Conservation (phyloP, 2,113 vertebrate genomes). For the Numenius arquata region DNA sequence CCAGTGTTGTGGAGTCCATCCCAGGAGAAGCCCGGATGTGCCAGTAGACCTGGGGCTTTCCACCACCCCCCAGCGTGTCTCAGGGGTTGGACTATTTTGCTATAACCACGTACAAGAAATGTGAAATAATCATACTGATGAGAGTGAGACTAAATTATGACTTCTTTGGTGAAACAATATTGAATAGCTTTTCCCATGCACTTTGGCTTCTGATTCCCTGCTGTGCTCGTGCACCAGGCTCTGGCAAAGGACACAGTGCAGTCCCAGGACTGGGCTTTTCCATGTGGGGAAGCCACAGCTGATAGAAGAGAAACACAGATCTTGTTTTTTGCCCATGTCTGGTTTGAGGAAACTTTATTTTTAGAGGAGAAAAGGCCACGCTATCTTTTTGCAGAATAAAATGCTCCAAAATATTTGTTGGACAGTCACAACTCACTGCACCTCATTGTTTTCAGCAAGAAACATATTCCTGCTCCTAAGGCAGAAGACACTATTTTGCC, state of each 20-base stretch:
- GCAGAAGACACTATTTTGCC: not conserved
- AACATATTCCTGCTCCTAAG: too few relatives aligned
- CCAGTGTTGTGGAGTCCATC: not conserved
- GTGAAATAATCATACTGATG: not conserved
- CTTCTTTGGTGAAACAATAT: not conserved
- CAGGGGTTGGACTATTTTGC: not conserved
- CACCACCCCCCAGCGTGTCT: fast-evolving
- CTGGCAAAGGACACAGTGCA: too few relatives aligned
- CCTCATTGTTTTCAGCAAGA: not conserved
- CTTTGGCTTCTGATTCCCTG: not conserved
- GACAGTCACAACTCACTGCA: not conserved
- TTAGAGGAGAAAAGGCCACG: not conserved
- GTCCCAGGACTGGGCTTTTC: too few relatives aligned
- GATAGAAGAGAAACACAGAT: not conserved
- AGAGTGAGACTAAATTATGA: not conserved
- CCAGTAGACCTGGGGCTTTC: not conserved
- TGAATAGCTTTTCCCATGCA: fast-evolving
- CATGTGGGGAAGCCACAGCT: not conserved
- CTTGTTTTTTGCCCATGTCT: not conserved
- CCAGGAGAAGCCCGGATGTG: not conserved
- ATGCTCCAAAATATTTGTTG: not conserved
- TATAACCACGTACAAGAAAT: not conserved
- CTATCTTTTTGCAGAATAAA: not conserved
- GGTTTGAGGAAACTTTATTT: not conserved
- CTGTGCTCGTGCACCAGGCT: not conserved